phyloP scores from a whole-genome alignment of 2,888 invertebrate species.

The Cheilosia scutellata region DNA sequence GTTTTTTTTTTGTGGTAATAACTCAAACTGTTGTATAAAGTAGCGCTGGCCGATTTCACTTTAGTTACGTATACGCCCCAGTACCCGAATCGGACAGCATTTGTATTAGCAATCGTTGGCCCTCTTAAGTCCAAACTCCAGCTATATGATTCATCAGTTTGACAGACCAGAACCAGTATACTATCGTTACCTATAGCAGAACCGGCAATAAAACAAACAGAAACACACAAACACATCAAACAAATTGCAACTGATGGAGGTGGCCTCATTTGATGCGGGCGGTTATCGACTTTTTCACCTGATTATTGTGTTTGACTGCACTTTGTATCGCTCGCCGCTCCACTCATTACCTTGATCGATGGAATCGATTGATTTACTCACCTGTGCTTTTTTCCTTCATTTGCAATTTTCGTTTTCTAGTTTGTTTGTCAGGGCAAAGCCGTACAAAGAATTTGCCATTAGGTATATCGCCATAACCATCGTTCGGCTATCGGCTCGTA shows the following conservation, averaged over 20 bases:
- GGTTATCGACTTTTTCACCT: slow-evolving; percentile 76
- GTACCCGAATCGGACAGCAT: slow-evolving; percentile 23
- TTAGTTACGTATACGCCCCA: slow-evolving; percentile 69
- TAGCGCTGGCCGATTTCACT: slow-evolving; percentile 42
- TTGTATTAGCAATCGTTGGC: slow-evolving; percentile 27
- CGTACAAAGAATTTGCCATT: slow-evolving; percentile 54
- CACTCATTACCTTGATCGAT: slow-evolving; percentile 75
- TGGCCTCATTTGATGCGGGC: slow-evolving; percentile 74
- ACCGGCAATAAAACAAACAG: slow-evolving; percentile 57
- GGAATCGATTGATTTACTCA: slow-evolving; percentile 72
- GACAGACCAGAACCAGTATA: slow-evolving; percentile 66
- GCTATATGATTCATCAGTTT: slow-evolving; percentile 61
- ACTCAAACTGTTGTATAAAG: background rate
- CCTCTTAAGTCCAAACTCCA: slow-evolving; percentile 28
- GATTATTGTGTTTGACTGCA: slow-evolving; percentile 74
- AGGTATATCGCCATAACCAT: slow-evolving; percentile 50
- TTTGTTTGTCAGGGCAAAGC: slow-evolving; percentile 35
- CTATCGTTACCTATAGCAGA: slow-evolving; percentile 16
- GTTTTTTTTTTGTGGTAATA: background rate
- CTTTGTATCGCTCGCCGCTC: slow-evolving; percentile 58
- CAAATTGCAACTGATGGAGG: slow-evolving; percentile 66
- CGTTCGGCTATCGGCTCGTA: slow-evolving; percentile 33
- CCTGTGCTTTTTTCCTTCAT: slow-evolving; percentile 40
- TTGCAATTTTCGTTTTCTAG: slow-evolving; percentile 35
- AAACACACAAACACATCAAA: slow-evolving; percentile 33